Base-by-base conservation (phyloP, 1,140 invertebrate genomes). In the Hermatobates lingyangjiaoensis region DNA sequence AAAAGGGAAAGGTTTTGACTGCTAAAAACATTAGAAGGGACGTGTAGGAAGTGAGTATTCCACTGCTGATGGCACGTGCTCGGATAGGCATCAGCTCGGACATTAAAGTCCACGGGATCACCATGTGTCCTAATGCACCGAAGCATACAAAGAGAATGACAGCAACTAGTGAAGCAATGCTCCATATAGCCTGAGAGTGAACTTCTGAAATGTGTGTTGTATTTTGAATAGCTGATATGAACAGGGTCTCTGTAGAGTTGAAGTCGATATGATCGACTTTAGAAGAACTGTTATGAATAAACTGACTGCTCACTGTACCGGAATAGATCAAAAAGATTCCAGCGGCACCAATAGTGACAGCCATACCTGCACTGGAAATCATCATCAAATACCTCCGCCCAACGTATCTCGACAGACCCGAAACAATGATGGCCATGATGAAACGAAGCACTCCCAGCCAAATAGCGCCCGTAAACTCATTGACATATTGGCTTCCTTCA, bases 11-110 rank as follows among this genome's bases (percentile, higher is more conserved):
- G 14, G 69, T 62, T 62, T 80, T 80, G 5, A 79, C 74, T 1
- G 77, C 66, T 4, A 72, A 60, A 61, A 83, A 83, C 62, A 79
- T 79, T 21, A 74, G 64, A 2, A 74, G 38, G 66, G 81, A 81
- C 26, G 75, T 75, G 21, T 72, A 61, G 2, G 74, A 70, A 7
- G 78, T 65, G 30, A 77, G 68, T 3, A 77, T 48, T 0, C 74
- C 72, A 10, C 72, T 66, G 2, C 73, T 64, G 27, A 69, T 61
- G 12, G 69, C 73, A 38, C 72, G 63, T 25, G 74, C 71, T 49
- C 56, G 40, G 0, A 46, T 57, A 1, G 61, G 59, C 21, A 62
- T 27, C 2, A 68, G 54, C 63, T 74, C 71, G 0, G 68, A 70
- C 25, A 75, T 72, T 3, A 77, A 52, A 0, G 74, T 72, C 76